phyloP scores from a whole-genome alignment of 2,113 vertebrate genomes.

The Pontoporia blainvillei region DNA sequence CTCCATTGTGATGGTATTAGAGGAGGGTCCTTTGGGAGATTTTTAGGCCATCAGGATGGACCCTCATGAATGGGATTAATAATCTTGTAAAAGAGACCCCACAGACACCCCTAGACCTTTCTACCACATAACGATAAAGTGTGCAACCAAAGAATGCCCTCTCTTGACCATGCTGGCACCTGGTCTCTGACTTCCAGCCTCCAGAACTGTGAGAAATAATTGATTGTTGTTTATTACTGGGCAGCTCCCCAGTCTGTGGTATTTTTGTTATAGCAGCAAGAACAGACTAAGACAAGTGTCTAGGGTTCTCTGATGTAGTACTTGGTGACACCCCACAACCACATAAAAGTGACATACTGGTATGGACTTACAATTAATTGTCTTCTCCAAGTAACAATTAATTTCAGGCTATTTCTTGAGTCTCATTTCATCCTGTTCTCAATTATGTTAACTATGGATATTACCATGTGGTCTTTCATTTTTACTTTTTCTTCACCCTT shows the following conservation, averaged over 20 bases:
- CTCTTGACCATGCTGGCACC: background rate
- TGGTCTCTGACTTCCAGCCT: background rate
- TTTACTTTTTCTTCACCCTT: background rate
- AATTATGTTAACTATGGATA: background rate
- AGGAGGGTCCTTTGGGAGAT: background rate
- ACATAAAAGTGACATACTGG: background rate
- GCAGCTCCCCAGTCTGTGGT: background rate
- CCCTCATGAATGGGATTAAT: background rate
- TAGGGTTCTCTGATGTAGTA: background rate
- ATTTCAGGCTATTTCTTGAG: background rate
- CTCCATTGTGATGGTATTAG: background rate
- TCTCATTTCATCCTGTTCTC: background rate
- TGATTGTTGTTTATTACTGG: background rate
- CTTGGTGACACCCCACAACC: background rate
- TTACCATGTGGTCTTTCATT: background rate
- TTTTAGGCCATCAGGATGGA: background rate
- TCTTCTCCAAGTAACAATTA: background rate
- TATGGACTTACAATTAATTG: background rate
- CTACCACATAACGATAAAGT: background rate
- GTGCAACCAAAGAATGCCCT: background rate
- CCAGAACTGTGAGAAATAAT: background rate
- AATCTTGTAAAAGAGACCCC: background rate
- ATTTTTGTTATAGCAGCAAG: background rate
- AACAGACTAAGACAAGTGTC: background rate
- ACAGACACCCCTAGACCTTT: background rate